Base-by-base conservation (phyloP, 2,113 vertebrate species). In the Orthonyx spaldingii region DNA sequence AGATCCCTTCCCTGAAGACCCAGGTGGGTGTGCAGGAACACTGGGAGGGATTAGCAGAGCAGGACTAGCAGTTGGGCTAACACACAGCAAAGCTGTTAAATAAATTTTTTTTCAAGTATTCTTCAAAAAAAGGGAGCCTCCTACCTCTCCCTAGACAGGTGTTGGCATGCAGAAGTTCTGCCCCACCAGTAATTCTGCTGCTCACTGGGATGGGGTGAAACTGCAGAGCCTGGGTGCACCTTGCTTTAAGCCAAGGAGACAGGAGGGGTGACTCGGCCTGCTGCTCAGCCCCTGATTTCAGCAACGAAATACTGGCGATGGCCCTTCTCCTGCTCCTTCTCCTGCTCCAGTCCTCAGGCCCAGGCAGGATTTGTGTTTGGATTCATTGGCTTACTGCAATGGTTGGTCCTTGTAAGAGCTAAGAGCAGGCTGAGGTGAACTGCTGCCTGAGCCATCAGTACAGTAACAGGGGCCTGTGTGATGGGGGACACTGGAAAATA, bases 1-100 rank as follows among this genome's bases (percentile, higher is more conserved):
- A 80, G 85, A 94, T 84, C 80, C 50, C 93, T 96, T 94, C 96
- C 96, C 89, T 74, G 70, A 84, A 41, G 90, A 35, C 53, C 69
- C 70, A 7, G 81, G 65, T 21, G 6, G 37, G 63, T 41, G 82
- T 74, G n/a, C 28, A 41, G 41, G 70, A 79, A 52, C 19, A 1
- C 68, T 69, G 85, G 70, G 56, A 47, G 57, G 60, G 63, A 49
- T 88, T 46, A 60, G 61, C 82, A 74, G 71, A 53, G 17, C 49
- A 24, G 59, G 60, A 63, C 37, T 55, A n/a, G 59, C 7, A 1
- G 60, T 44, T 5, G 0, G 50, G 37, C 60, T 90, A 5, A 77
- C 56, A 57, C 23, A 26, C 1, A 2, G 30, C 37, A 37, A 33
- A 81, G 39, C 24, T 70, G 19, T 37, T 72, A 28, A 49, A 49